phyloP scores from a whole-genome alignment of 2,888 invertebrate species.

The Eupithecia dodoneata region DNA sequence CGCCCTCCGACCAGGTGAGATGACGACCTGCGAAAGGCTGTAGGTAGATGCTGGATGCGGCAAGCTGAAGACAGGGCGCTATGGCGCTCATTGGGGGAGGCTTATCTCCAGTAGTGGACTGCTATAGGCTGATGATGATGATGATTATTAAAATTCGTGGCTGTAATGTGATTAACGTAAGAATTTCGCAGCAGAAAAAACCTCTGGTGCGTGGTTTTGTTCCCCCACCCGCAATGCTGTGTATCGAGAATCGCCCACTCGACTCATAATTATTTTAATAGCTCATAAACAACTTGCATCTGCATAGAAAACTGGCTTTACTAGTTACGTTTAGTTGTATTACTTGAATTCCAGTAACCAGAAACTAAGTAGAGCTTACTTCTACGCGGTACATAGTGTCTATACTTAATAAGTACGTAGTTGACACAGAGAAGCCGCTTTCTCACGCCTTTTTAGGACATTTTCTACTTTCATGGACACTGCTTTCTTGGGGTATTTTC shows the following conservation, averaged over 20 bases:
- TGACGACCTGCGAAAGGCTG: too few relatives aligned
- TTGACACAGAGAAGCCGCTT: neutral
- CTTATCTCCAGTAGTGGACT: too few relatives aligned
- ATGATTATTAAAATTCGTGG: too few relatives aligned
- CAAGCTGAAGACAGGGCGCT: too few relatives aligned
- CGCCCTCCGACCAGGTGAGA: too few relatives aligned
- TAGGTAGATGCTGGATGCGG: too few relatives aligned
- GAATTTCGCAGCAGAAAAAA: too few relatives aligned
- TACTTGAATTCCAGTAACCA: constrained; percentile 4
- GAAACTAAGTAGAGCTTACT: neutral
- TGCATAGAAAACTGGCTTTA: constrained; percentile 3
- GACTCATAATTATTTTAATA: constrained; percentile 8
- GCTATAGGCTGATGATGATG: too few relatives aligned
- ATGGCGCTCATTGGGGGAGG: too few relatives aligned
- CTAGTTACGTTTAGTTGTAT: neutral
- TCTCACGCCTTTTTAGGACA: neutral
- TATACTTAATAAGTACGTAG: neutral
- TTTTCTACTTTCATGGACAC: neutral
- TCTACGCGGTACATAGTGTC: neutral
- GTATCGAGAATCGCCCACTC: neutral
- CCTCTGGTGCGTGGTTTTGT: neutral
- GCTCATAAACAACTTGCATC: neutral
- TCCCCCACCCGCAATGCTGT: neutral
- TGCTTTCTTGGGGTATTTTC: neutral
- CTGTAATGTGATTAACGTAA: too few relatives aligned